phyloP scores from a whole-genome alignment of 2,797 vertebrate species.

The Merluccius polli region DNA sequence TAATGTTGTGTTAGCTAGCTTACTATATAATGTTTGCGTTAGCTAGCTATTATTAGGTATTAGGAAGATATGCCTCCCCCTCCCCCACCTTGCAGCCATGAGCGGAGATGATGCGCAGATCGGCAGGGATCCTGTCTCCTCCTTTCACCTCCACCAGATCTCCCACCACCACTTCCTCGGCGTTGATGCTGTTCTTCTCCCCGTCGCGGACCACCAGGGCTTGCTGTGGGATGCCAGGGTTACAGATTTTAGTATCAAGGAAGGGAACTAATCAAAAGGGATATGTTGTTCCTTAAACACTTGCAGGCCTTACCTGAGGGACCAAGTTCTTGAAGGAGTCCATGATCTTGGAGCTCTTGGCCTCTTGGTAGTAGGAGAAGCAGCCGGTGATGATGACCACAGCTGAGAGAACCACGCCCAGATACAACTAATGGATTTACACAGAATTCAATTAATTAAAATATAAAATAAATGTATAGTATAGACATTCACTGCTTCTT shows the following conservation, averaged over 20 bases:
- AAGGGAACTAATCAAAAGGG: not conserved
- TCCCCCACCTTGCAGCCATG: slow-evolving; percentile 80
- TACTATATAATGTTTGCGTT: not conserved
- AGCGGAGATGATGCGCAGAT: slow-evolving; percentile 82
- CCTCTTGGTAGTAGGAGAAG: slow-evolving; percentile 98
- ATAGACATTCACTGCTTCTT: no score
- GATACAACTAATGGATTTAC: slow-evolving; percentile 75
- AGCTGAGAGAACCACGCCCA: slow-evolving; percentile 88
- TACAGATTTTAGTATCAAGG: not conserved
- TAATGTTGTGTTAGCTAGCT: not conserved
- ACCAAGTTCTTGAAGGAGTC: slow-evolving; percentile 98
- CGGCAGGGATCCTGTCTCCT: slow-evolving; percentile 83
- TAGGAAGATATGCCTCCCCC: not conserved
- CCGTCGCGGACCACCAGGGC: slow-evolving; percentile 88
- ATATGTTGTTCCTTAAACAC: not conserved
- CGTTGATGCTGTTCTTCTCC: slow-evolving; percentile 87
- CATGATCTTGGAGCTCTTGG: slow-evolving; percentile 98
- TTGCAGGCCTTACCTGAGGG: slow-evolving; percentile 77
- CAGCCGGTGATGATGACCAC: slow-evolving; percentile 98
- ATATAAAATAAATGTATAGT: no score
- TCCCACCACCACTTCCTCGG: slow-evolving; percentile 75
- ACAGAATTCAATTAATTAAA: no score
- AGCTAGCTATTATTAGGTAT: not conserved
- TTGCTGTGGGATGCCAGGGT: slow-evolving; percentile 70
- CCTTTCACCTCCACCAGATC: slow-evolving; percentile 85